These are phyloP conservation scores for Myiotriccus ornatus DNA, from an alignment of 2,797 vertebrate species.

Conservation along the genomic window DNA sequence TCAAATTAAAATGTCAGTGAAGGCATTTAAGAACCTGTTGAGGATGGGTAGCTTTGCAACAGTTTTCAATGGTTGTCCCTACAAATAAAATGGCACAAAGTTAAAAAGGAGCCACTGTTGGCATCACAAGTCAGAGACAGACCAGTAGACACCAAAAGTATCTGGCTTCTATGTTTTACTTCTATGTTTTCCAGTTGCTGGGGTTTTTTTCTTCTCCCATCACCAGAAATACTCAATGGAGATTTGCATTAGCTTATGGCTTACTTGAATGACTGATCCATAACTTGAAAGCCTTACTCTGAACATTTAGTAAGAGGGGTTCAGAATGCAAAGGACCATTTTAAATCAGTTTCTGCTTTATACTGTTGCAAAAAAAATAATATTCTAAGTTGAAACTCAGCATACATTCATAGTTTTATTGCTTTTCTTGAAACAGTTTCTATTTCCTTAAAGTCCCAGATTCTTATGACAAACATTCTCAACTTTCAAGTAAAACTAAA, in stretches of 20 bases:
- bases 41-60: neutral
- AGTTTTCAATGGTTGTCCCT: neutral
- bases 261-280: neutral
- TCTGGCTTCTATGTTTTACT: neutral
- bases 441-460: constrained; percentile 16
- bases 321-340: neutral
- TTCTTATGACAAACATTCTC: neutral
- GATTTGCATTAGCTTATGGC: neutral
- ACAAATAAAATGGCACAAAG: neutral
- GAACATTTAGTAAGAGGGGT: neutral
- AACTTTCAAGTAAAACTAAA: constrained; percentile 25
- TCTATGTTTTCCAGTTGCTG: neutral
- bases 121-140: neutral
- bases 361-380: constrained; percentile 12
- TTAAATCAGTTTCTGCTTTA: neutral
- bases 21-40: neutral
- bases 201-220: neutral
- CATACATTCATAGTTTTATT: neutral
- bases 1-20: neutral
- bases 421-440: neutral
- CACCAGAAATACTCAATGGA: neutral
- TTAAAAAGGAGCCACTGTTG: neutral
- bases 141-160: too few species aligned
- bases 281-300: neutral
- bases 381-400: neutral